A percentile compares a stretch with the other conserved stretches of the same genome.
Evolutionary conservation across 2,113 vertebrate species (phyloP).

Genomic region (Larimichthys crocea): DNA sequence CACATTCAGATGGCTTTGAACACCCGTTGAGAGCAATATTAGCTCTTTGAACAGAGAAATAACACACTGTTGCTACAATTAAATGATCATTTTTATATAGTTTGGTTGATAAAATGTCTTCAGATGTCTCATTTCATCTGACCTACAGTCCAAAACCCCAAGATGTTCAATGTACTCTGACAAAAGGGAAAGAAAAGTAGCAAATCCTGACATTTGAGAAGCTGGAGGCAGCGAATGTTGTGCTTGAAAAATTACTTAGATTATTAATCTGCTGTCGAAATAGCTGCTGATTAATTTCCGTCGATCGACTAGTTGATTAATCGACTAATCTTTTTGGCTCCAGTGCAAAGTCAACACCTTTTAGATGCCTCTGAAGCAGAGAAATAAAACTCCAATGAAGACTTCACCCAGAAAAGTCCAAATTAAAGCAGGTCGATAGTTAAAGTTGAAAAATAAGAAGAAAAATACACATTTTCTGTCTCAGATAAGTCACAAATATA

Average conservation of each 20-base stretch:
- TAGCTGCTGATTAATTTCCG: slow-evolving; percentile 2
- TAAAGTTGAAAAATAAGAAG: neutral
- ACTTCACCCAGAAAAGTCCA: neutral
- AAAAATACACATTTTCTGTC: neutral
- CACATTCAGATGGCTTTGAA: neutral
- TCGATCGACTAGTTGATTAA: neutral
- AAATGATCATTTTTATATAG: neutral
- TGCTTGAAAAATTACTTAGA: neutral
- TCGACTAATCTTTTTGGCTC: neutral
- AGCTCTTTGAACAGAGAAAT: neutral
- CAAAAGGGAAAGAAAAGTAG: neutral
- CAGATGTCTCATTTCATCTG: neutral
- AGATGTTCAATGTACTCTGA: neutral
- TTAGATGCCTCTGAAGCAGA: neutral
- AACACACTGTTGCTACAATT: neutral
- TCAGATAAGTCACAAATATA: neutral
- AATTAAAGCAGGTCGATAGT: neutral
- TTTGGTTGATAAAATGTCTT: neutral
- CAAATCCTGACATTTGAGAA: neutral
- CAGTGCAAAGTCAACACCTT: neutral
- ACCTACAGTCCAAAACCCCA: neutral
- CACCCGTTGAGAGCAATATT: neutral
- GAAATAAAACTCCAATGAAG: neutral
- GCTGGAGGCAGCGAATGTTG: neutral
- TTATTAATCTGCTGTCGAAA: neutral